phyloP scores from a whole-genome alignment of 2,888 invertebrate genomes.

The Eucera pruinosa region DNA sequence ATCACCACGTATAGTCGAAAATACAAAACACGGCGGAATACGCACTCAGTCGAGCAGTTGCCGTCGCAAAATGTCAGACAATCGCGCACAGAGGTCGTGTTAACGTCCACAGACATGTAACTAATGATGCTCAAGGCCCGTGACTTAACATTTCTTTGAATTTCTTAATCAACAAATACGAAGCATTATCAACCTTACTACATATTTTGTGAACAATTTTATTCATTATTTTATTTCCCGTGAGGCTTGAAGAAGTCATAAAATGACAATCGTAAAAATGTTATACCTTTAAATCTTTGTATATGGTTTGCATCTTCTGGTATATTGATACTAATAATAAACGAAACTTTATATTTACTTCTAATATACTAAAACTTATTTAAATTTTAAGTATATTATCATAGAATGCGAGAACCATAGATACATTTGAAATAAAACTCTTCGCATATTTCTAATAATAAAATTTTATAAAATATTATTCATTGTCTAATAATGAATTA shows the following conservation, averaged over 20 bases:
- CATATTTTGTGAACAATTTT: neutral
- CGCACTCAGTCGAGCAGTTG: slow-evolving; percentile 57
- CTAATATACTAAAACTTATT: neutral
- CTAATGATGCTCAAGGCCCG: slow-evolving; percentile 1
- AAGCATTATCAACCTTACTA: no score
- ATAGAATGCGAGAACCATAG: neutral
- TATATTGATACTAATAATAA: slow-evolving; percentile 22
- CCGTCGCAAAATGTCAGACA: slow-evolving; percentile 72
- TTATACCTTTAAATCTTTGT: neutral
- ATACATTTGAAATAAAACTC: neutral
- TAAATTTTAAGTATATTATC: neutral
- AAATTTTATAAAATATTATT: slow-evolving; percentile 6
- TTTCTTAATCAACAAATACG: neutral
- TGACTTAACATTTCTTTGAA: slow-evolving; percentile 4
- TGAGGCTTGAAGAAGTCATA: neutral
- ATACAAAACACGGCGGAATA: slow-evolving; percentile 62
- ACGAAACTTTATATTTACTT: slow-evolving; percentile 10
- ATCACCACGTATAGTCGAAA: slow-evolving; percentile 49
- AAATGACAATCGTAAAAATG: neutral
- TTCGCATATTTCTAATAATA: neutral
- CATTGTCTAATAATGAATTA: neutral
- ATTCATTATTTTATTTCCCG: neutral
- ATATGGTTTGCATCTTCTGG: neutral
- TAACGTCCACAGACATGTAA: slow-evolving; percentile 37
- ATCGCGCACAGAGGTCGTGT: slow-evolving; percentile 60